These are phyloP conservation scores for Leptinotarsa peninsularis DNA, from an alignment of 2,888 invertebrate genomes.

Conservation along the genomic window DNA sequence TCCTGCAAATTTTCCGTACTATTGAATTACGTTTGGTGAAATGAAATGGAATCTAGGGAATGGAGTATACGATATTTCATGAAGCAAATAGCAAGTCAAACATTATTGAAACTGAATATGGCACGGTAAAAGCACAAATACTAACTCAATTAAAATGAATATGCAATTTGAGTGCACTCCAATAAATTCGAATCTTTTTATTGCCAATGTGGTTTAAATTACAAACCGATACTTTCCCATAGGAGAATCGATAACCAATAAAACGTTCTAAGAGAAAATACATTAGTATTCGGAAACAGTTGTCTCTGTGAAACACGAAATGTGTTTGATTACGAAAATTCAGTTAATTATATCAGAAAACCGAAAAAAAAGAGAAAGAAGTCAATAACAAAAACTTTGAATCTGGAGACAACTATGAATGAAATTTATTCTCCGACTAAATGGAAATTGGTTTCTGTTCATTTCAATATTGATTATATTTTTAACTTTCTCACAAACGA, in stretches of 20 bases:
- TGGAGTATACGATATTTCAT: background rate
- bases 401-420: no score
- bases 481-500: no score
- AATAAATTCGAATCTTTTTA: background rate
- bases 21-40: background rate
- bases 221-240: slow-evolving; percentile 6
- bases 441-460: no score
- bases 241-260: slow-evolving; percentile 12
- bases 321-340: no score
- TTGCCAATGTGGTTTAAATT: slow-evolving; percentile 9
- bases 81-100: background rate
- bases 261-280: background rate
- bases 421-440: no score
- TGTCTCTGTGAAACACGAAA: no score
- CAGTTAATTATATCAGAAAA: no score
- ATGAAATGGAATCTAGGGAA: background rate
- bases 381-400: no score
- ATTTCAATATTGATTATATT: no score
- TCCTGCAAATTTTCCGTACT: background rate
- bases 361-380: no score
- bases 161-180: slow-evolving; percentile 15
- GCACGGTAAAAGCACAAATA: slow-evolving; percentile 3
- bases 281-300: no score
- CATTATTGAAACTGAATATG: background rate
- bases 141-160: slow-evolving; percentile 12